Evolutionary conservation across 2,797 vertebrate genomes (phyloP).

Genomic region (Hypotaenidia okinawae): DNA sequence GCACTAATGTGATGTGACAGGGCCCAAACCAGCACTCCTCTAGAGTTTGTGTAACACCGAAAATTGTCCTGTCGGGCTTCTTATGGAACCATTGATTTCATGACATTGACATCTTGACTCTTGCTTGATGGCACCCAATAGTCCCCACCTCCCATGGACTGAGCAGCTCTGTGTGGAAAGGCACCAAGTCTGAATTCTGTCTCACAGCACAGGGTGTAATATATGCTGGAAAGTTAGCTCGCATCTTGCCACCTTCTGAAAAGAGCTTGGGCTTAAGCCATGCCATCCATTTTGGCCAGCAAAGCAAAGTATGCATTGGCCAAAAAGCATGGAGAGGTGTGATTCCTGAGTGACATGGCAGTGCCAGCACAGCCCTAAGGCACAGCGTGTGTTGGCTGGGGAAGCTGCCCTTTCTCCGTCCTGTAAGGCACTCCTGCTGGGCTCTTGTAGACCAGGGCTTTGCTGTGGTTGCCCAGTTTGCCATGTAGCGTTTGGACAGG

Average conservation of each 20-base stretch:
- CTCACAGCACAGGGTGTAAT: fast-evolving
- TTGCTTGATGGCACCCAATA: background rate
- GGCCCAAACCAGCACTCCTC: fast-evolving
- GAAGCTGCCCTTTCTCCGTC: background rate
- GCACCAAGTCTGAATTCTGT: background rate
- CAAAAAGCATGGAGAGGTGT: background rate
- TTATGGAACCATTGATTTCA: background rate
- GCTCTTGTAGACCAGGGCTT: background rate
- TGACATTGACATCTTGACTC: background rate
- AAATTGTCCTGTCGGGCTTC: background rate
- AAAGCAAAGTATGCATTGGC: background rate
- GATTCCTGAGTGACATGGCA: background rate
- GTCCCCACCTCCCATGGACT: background rate
- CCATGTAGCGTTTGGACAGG: fast-evolving
- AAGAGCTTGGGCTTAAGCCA: background rate
- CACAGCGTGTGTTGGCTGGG: fast-evolving
- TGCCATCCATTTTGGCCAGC: background rate
- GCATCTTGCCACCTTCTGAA: background rate
- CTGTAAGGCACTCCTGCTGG: fast-evolving
- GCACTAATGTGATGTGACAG: fast-evolving
- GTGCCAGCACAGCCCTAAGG: background rate
- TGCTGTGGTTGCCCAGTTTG: fast-evolving
- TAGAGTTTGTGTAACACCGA: background rate
- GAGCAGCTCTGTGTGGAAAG: background rate
- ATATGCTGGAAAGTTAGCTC: background rate